These are phyloP conservation scores for Styela clava DNA, from an alignment of 23 tunicate species.

Conservation along the genomic window DNA sequence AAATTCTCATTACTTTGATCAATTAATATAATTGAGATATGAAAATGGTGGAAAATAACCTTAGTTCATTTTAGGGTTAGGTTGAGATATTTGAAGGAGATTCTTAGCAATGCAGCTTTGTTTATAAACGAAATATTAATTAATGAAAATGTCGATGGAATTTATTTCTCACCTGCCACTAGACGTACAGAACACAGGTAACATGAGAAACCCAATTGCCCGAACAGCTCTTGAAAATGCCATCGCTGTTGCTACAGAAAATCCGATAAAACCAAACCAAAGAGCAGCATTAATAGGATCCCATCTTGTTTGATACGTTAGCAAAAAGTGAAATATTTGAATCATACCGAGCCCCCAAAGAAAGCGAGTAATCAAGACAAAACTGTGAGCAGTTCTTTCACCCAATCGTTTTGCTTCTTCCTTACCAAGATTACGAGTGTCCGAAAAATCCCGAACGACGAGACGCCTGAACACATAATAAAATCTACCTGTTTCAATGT, in stretches of 20 bases:
- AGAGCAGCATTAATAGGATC: conserved; percentile 49
- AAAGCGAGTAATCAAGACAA: conserved; percentile 48
- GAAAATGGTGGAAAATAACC: too few species aligned
- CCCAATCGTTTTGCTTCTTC: conserved; percentile 29
- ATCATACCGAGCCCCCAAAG: conserved; percentile 47
- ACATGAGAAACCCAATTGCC: conserved; percentile 42
- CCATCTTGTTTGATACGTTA: conserved; percentile 74
- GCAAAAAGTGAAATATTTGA: conserved; percentile 56
- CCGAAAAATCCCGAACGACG: conserved; percentile 40
- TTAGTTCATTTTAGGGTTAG: too few species aligned
- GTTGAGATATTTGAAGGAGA: too few species aligned
- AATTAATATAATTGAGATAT: too few species aligned
- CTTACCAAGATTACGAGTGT: not conserved
- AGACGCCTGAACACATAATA: conserved; percentile 39
- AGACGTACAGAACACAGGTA: conserved; percentile 72
- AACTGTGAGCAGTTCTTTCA: conserved; percentile 15
- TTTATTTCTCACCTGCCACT: conserved; percentile 76
- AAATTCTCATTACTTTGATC: too few species aligned
- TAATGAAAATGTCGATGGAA: too few species aligned
- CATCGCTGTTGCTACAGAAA: conserved; percentile 65
- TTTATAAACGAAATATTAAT: too few species aligned
- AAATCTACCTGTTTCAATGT: too few species aligned
- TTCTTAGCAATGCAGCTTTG: too few species aligned
- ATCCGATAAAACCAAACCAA: conserved; percentile 58
- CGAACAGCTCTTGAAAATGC: conserved; percentile 69